Conservation (phyloP, 2,113 vertebrate genomes). For the Indicator indicator region DNA sequence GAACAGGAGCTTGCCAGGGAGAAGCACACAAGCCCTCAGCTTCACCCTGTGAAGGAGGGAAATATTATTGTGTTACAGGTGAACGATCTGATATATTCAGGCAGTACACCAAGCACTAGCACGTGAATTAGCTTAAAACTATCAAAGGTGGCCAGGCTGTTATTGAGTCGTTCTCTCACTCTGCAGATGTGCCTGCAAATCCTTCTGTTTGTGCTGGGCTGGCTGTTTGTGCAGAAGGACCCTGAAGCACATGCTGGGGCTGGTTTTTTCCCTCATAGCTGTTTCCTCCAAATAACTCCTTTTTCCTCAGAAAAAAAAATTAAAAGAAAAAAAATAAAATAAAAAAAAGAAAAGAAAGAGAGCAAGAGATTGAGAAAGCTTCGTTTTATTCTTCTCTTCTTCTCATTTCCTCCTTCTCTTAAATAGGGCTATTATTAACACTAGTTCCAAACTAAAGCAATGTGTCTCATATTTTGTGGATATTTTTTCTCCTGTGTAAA, state of each 20-base stretch:
- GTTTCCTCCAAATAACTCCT: background rate
- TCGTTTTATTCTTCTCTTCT: background rate
- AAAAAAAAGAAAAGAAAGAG: background rate
- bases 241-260: background rate
- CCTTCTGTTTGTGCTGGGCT: background rate
- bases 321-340: background rate
- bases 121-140: background rate
- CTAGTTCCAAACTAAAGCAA: background rate
- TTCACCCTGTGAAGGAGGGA: background rate
- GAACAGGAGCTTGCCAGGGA: background rate
- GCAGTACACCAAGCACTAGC: background rate
- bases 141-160: background rate
- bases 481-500: background rate
- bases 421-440: background rate
- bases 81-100: constrained; percentile 8
- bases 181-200: background rate
- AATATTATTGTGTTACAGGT: background rate
- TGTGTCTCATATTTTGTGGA: background rate
- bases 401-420: background rate
- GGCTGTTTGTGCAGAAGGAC: background rate
- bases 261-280: background rate
- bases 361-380: too few relatives aligned
- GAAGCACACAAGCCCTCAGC: background rate
- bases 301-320: background rate
- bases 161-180: background rate